A percentile compares a stretch with the other conserved stretches of the same genome.
Conservation (phyloP, 2,113 vertebrate genomes). For the Prolemur simus region DNA sequence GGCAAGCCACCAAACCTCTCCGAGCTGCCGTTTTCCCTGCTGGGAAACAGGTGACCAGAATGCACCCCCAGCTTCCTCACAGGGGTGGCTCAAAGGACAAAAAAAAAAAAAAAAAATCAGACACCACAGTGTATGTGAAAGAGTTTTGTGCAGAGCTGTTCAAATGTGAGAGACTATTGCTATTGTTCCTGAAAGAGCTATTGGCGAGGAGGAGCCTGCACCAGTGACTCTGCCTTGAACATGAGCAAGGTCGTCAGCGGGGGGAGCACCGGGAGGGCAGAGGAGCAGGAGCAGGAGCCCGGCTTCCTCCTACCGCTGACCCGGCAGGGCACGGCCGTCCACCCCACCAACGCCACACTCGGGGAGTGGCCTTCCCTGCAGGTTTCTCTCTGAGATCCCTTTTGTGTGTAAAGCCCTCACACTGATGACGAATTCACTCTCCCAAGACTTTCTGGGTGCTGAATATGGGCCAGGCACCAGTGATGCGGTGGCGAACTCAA, state of each 20-base stretch:
- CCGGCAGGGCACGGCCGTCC: neutral
- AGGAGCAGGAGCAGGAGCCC: fast-evolving
- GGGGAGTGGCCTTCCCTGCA: neutral
- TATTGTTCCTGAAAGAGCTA: neutral
- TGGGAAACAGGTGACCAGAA: neutral
- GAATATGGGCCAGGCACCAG: neutral
- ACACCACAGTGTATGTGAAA: neutral
- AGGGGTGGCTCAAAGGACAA: neutral
- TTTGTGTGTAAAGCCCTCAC: neutral
- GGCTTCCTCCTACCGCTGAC: fast-evolving
- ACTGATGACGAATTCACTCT: neutral
- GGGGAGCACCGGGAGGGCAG: neutral
- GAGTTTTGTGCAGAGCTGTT: neutral
- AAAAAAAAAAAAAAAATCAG: neutral
- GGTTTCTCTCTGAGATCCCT: neutral
- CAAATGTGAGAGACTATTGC: neutral
- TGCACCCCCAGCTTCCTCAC: neutral
- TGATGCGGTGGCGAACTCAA: neutral
- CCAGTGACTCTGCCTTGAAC: neutral
- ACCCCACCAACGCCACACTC: neutral
- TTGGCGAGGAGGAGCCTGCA: neutral
- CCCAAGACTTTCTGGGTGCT: neutral
- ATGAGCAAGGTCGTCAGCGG: neutral
- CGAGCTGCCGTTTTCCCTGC: neutral
- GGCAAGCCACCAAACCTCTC: neutral